Percentiles rank a stretch among this genome's conserved stretches.
phyloP scores from a whole-genome alignment of 2,888 invertebrate genomes.

The Eristalinus sepulchralis region DNA sequence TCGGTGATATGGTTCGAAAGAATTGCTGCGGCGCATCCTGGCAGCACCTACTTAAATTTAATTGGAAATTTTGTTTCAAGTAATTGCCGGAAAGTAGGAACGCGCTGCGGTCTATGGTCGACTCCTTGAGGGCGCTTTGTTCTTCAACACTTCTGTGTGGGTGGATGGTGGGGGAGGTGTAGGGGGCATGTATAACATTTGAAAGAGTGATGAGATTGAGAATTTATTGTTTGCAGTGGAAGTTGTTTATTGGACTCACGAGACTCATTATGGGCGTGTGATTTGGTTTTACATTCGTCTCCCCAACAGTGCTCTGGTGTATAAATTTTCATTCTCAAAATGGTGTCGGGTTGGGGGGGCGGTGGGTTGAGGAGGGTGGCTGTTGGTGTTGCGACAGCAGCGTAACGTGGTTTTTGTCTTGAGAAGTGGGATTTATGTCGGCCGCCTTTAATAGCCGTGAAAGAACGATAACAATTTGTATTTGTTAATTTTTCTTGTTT shows the following conservation, averaged over 20 bases:
- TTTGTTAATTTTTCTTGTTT: slow-evolving; percentile 55
- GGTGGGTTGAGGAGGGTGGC: too few species aligned
- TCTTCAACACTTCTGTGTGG: too few species aligned
- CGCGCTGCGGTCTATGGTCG: not conserved
- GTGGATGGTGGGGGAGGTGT: not conserved
- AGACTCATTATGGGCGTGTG: slow-evolving; percentile 62
- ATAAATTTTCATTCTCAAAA: slow-evolving; percentile 49
- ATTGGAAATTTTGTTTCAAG: slow-evolving; percentile 64
- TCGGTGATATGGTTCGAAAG: slow-evolving; percentile 64
- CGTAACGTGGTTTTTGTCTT: slow-evolving; percentile 20
- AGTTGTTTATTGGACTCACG: slow-evolving; percentile 68
- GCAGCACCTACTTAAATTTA: slow-evolving; percentile 66
- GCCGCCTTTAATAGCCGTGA: slow-evolving; percentile 42
- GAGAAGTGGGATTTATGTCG: slow-evolving; percentile 51
- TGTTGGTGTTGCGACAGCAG: not conserved
- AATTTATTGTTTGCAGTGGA: slow-evolving; percentile 62
- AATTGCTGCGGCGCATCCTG: slow-evolving; percentile 46
- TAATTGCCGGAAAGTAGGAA: slow-evolving; percentile 38
- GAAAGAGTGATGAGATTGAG: slow-evolving; percentile 68
- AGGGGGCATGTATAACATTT: slow-evolving; percentile 40
- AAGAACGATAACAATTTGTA: slow-evolving; percentile 68
- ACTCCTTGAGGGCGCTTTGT: not conserved
- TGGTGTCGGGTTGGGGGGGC: not conserved
- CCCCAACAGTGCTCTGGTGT: not conserved
- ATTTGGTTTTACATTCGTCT: slow-evolving; percentile 44